phyloP scores from a whole-genome alignment of 2,888 invertebrate species.

The Tiphia femorata region DNA sequence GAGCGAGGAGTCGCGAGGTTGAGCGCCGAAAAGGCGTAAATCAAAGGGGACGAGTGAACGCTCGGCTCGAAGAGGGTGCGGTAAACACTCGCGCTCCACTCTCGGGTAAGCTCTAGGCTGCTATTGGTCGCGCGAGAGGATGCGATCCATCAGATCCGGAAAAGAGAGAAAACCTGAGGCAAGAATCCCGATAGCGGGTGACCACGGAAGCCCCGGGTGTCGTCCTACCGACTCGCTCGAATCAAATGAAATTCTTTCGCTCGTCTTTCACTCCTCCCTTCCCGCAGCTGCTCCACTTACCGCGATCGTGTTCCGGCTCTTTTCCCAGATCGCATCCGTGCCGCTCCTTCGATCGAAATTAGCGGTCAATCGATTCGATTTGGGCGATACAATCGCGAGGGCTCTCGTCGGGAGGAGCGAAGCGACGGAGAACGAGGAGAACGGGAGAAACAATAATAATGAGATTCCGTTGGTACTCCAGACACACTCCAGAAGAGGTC shows the following conservation, averaged over 20 bases:
- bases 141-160: neutral
- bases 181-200: neutral
- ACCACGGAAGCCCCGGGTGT: neutral
- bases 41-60: too few relatives aligned
- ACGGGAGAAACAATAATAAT: too few relatives aligned
- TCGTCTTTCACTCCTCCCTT: neutral
- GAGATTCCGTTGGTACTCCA: too few relatives aligned
- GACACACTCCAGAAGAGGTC: too few relatives aligned
- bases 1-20: too few relatives aligned
- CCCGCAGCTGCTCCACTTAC: neutral
- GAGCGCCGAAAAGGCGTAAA: too few relatives aligned
- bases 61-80: too few relatives aligned
- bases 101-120: neutral
- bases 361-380: neutral
- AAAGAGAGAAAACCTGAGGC: neutral
- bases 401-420: neutral
- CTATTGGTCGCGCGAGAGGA: neutral
- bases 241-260: constrained; percentile 3
- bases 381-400: neutral
- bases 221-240: neutral
- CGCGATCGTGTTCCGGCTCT: neutral
- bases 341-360: neutral
- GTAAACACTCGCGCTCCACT: too few relatives aligned
- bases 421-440: too few relatives aligned
- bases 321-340: neutral